phyloP scores from a whole-genome alignment of 2,797 vertebrate genomes.

The Eidolon dupreanum region DNA sequence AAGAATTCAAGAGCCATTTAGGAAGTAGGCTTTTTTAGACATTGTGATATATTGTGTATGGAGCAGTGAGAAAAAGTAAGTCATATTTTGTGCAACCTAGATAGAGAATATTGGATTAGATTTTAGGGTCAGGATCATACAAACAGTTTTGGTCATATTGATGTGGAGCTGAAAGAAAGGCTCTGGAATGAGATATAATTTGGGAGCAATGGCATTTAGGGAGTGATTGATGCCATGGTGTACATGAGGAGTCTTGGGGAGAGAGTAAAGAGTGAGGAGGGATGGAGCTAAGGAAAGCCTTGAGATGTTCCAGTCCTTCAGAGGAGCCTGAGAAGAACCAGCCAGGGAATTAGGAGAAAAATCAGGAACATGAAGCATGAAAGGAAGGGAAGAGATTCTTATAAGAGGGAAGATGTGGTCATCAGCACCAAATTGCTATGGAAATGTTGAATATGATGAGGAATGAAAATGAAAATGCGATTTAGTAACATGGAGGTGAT shows the following conservation, averaged over 20 bases:
- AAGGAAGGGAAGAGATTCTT: background rate
- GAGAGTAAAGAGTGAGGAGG: background rate
- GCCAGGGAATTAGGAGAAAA: background rate
- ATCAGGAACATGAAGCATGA: background rate
- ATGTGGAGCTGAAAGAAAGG: background rate
- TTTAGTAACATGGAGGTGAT: background rate
- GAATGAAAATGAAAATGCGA: background rate
- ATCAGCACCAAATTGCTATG: background rate
- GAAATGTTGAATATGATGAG: background rate
- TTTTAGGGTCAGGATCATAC: background rate
- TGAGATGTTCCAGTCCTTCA: background rate
- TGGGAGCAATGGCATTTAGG: background rate
- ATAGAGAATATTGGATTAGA: background rate
- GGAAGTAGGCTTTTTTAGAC: background rate
- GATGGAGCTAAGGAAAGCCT: background rate
- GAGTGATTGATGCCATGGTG: background rate
- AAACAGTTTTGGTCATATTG: background rate
- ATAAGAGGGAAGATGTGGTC: background rate
- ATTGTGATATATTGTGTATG: background rate
- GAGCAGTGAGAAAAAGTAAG: background rate
- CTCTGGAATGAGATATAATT: background rate
- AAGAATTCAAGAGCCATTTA: background rate
- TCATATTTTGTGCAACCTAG: background rate
- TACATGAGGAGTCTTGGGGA: background rate
- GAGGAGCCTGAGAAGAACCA: background rate